Percentiles rank a stretch among this genome's conserved stretches.
These are phyloP conservation scores for Pollachius pollachius DNA, from an alignment of 2,113 vertebrate species.

Conservation along the genomic window DNA sequence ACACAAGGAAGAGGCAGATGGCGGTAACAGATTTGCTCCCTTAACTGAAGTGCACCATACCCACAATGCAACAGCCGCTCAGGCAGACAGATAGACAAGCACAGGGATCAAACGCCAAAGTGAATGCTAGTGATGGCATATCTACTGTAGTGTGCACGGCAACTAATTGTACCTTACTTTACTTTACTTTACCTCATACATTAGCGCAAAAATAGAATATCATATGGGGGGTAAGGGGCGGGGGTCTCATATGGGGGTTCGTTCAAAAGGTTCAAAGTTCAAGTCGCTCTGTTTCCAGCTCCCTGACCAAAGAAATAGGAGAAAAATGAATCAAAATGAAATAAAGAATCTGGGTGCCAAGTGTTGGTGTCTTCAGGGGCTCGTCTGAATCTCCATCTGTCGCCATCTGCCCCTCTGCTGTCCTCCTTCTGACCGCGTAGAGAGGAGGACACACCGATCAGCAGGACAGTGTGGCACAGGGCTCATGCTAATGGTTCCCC, in stretches of 20 bases:
- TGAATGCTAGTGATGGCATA: too few species aligned
- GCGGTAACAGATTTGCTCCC: conserved; percentile 51
- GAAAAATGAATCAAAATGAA: neutral
- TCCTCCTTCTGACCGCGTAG: conserved; percentile 56
- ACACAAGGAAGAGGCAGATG: conserved; percentile 59
- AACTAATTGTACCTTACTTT: too few species aligned
- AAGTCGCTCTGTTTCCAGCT: conserved; percentile 58
- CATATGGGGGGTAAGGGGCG: too few species aligned
- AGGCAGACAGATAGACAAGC: neutral
- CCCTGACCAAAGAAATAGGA: conserved; percentile 47
- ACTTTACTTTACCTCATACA: too few species aligned
- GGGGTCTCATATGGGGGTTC: too few species aligned
- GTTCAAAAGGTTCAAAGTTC: conserved; percentile 60
- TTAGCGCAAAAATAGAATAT: too few species aligned
- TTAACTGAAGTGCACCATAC: conserved; percentile 10
- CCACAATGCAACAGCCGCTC: conserved; percentile 7
- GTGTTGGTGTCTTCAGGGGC: conserved; percentile 68
- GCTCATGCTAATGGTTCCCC: conserved; percentile 56
- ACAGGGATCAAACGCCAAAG: neutral
- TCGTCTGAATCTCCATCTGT: conserved; percentile 74
- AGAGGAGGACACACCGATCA: conserved; percentile 40
- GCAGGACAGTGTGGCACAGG: conserved; percentile 40
- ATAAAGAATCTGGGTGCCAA: conserved; percentile 55
- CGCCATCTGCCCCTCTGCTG: conserved; percentile 70
- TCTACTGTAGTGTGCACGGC: too few species aligned